Evolutionary conservation across 2,888 invertebrate species (phyloP).

Genomic region (Lagria hirta): DNA sequence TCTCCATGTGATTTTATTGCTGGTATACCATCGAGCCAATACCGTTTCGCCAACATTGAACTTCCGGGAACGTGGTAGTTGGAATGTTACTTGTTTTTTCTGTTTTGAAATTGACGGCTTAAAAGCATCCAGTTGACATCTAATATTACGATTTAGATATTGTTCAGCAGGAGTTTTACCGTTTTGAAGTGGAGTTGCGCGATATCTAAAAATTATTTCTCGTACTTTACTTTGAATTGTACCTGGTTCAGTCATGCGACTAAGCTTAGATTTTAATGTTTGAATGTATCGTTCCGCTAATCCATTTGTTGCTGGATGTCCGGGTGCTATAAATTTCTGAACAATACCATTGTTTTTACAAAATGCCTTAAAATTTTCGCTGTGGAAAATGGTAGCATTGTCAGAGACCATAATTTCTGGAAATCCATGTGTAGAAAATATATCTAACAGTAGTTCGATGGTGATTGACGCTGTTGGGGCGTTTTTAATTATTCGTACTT

Average conservation of each 20-base stretch:
- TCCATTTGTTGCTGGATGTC: slow-evolving; percentile 22
- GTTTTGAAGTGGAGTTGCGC: background rate
- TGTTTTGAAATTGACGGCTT: background rate
- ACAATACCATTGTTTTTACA: slow-evolving; percentile 10
- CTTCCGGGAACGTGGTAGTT: too few species aligned
- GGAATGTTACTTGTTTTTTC: too few species aligned
- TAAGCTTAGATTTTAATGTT: slow-evolving; percentile 6
- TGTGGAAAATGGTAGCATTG: slow-evolving; percentile 4
- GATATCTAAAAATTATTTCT: slow-evolving; percentile 2
- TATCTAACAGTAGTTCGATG: slow-evolving; percentile 4
- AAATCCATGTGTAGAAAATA: slow-evolving; percentile 6
- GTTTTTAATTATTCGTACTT: slow-evolving; percentile 27
- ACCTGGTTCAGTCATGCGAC: background rate
- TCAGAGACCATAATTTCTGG: slow-evolving; percentile 7
- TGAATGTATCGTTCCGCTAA: slow-evolving; percentile 20
- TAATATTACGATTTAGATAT: slow-evolving; percentile 2
- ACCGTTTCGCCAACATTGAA: too few species aligned
- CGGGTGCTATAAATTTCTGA: slow-evolving; percentile 16
- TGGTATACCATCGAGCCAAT: slow-evolving; percentile 1
- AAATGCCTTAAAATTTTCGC: slow-evolving; percentile 8
- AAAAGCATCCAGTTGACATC: slow-evolving; percentile 1
- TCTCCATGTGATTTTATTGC: slow-evolving; percentile 22
- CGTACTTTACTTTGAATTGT: background rate
- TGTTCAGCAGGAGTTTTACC: slow-evolving; percentile 3
- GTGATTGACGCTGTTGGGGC: slow-evolving; percentile 14